Evolutionary conservation across 2,113 vertebrate genomes (phyloP), one percentile per base, ranked within the genome.

Genomic region (Physeter macrocephalus): DNA sequence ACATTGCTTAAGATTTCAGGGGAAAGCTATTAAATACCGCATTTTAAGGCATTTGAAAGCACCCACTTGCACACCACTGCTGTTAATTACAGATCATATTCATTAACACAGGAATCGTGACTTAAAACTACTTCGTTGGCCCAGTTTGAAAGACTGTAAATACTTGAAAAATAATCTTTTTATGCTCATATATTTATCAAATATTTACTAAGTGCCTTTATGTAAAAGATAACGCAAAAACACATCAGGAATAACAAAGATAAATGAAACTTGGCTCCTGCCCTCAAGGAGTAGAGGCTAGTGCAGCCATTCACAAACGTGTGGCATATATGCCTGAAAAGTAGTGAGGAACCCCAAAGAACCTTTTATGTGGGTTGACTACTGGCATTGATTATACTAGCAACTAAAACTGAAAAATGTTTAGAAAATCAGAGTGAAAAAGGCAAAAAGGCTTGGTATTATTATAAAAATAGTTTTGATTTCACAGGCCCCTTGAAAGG

Each of bases 61-160:
- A 95, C 13, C 27, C 39, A 62, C 20, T 31, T 95, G 84, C 8
- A 88, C 2, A 61, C 25, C 46, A 84, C 8, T 78, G 54, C 41
- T 96, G 11, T 49, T 81, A 59, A 93, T 52, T 78, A 78, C 13
- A 71, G 36, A 80, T 4, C 69, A 62, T 75, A 88, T 36, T 71
- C 23, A 87, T 93, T 78, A 90, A 93, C 36, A 87, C 1, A 93
- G 25, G 34, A 92, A 95, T 12, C 3, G 4, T 93, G 81, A 82
- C 13, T 96, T 89, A 93, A 96, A 77, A 92, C 64, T 80, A 90
- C 15, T 93, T 88, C 90, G 39, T 90, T 89, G 72, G 57, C 10
- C 29, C 78, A 93, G 67, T 92, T n/a, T 92, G 14, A 86, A 89
- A 93, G 49, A 94, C 21, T 29, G 43, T 31, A 71, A 85, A 88